phyloP scores from a whole-genome alignment of 1,140 invertebrate species.

The Aphaenogaster floridana region DNA sequence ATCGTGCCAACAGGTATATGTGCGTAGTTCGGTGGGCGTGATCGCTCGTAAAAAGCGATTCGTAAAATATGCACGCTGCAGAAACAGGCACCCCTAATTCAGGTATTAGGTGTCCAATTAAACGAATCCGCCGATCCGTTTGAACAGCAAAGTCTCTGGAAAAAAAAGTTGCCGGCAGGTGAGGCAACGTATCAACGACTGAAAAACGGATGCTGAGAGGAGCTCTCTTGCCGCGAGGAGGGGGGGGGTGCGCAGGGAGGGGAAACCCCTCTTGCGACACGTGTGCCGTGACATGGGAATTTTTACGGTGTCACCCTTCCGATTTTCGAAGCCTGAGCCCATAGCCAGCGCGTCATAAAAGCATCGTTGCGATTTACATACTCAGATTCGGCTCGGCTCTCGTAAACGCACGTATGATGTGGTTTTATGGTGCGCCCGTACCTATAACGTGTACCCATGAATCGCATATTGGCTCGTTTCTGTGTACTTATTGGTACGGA shows the following conservation, averaged over 20 bases:
- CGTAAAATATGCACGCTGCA: conserved; percentile 63
- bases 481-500: not conserved
- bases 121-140: conserved; percentile 74
- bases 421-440: conserved; percentile 63
- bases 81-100: conserved; percentile 62
- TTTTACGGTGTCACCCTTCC: conserved; percentile 81
- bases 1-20: conserved; percentile 14
- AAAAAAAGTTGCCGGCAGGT: conserved; percentile 70
- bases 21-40: conserved; percentile 76
- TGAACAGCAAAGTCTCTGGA: conserved; percentile 65
- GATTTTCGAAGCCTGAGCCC: conserved; percentile 61
- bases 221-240: not conserved
- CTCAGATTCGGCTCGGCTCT: conserved; percentile 65
- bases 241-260: not conserved
- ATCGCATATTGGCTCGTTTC: conserved; percentile 21
- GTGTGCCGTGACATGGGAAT: conserved; percentile 81
- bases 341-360: conserved; percentile 73
- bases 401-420: conserved; percentile 65
- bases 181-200: conserved; percentile 69
- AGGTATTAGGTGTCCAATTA: conserved; percentile 80
- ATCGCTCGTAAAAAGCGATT: conserved; percentile 75
- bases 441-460: conserved; percentile 44
- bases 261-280: conserved; percentile 74
- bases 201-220: conserved; percentile 67
- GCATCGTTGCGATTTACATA: conserved; percentile 79